Percentiles rank a stretch among this genome's conserved stretches.
These are phyloP conservation scores for Mycetomoellerius zeteki DNA, from an alignment of 1,140 invertebrate species.

Conservation along the genomic window DNA sequence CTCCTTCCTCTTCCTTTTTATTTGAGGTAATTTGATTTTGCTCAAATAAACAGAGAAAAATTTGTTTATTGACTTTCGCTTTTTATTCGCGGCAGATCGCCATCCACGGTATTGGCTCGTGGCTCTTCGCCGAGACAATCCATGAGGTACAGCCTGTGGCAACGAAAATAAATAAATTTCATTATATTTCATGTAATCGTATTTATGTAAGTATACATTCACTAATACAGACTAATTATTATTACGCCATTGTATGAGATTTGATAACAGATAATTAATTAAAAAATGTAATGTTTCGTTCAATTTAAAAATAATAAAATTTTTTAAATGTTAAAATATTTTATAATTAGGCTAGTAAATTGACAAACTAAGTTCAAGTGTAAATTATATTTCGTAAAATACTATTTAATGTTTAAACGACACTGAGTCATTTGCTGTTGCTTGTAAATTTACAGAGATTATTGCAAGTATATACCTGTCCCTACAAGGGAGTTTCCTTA, in stretches of 20 bases:
- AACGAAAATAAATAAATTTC: conserved; percentile 35
- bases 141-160: conserved; percentile 68
- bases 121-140: conserved; percentile 59
- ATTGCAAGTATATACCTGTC: conserved; percentile 76
- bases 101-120: conserved; percentile 70
- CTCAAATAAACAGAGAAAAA: conserved; percentile 86
- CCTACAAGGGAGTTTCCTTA: conserved; percentile 86
- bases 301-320: not conserved
- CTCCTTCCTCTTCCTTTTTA: conserved; percentile 79
- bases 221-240: not conserved
- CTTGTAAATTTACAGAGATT: not conserved
- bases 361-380: not conserved
- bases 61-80: conserved; percentile 86
- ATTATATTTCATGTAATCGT: conserved; percentile 10
- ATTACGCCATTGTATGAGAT: not conserved
- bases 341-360: not conserved
- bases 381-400: not conserved
- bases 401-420: not conserved
- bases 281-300: not conserved
- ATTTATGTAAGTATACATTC: not conserved
- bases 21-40: conserved; percentile 87
- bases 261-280: not conserved
- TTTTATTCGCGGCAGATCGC: conserved; percentile 79
- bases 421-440: not conserved
- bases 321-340: not conserved